Conservation (phyloP, 2,888 invertebrate genomes). For the Allacma fusca region DNA sequence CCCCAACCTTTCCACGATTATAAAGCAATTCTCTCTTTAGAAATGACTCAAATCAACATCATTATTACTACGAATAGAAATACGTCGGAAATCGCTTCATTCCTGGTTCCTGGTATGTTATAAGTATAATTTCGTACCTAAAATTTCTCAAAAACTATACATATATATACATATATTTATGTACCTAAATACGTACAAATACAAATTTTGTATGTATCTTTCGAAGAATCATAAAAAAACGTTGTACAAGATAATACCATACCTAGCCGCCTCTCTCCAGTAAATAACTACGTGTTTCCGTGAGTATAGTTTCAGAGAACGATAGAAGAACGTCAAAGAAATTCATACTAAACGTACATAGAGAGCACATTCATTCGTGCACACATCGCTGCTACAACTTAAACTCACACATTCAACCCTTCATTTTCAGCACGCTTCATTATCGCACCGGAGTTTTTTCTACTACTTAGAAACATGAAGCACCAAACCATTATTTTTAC, state of each 20-base stretch:
- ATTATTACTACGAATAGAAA: conserved; percentile 32
- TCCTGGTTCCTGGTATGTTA: background rate
- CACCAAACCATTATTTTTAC: conserved; percentile 21
- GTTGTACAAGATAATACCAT: background rate
- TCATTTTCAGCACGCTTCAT: conserved; percentile 52
- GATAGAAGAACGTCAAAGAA: background rate
- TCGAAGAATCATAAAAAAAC: background rate
- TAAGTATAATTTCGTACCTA: too few species aligned
- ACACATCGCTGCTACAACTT: conserved; percentile 13
- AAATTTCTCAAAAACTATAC: too few species aligned
- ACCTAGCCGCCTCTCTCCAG: background rate
- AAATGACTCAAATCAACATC: conserved; percentile 35
- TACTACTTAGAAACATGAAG: background rate
- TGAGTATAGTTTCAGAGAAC: background rate
- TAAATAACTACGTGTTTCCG: background rate
- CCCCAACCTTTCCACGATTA: background rate
- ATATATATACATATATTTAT: background rate
- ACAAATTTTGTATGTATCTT: too few species aligned
- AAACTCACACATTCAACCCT: conserved; percentile 42
- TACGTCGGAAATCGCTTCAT: conserved; percentile 20
- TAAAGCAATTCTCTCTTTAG: conserved; percentile 4
- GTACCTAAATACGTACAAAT: background rate
- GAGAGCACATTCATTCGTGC: background rate
- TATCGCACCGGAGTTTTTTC: conserved; percentile 39
- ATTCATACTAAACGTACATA: background rate